A percentile compares a stretch with the other conserved stretches of the same genome.
phyloP scores from a whole-genome alignment of 2,888 invertebrate genomes.

The Suillia variegata region DNA sequence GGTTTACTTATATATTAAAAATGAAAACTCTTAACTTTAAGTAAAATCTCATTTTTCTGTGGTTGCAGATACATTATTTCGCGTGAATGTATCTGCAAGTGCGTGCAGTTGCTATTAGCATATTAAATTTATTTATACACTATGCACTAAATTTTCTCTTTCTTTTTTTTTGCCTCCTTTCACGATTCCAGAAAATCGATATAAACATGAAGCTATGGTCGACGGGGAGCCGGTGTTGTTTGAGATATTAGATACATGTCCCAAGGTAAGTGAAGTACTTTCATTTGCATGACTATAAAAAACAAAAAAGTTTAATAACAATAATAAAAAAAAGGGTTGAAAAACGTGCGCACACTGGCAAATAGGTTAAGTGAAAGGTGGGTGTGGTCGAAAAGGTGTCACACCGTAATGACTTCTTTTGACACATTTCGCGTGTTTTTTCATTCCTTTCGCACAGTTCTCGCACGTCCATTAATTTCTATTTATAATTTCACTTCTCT shows the following conservation, averaged over 20 bases:
- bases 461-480: not conserved
- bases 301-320: not conserved
- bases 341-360: not conserved
- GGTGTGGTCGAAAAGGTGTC: constrained; percentile 12
- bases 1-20: too few species aligned
- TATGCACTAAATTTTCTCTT: not conserved
- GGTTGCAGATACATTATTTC: too few species aligned
- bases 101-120: not conserved
- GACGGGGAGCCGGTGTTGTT: constrained; percentile 89
- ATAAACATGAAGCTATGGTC: constrained; percentile 86
- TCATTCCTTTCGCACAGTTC: constrained; percentile 6
- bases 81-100: not conserved
- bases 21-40: too few species aligned
- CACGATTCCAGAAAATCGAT: constrained; percentile 77
- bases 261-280: constrained; percentile 48
- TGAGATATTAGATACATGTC: constrained; percentile 91
- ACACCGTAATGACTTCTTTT: constrained; percentile 22
- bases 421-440: not conserved
- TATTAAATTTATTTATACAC: not conserved
- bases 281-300: not conserved
- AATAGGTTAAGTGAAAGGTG: not conserved
- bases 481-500: constrained; percentile 5
- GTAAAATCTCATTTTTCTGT: too few species aligned
- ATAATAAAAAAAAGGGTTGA: not conserved
- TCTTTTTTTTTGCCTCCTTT: constrained; percentile 8